Base-by-base conservation (phyloP, 2,888 invertebrate species). In the Itoplectis maculator region DNA sequence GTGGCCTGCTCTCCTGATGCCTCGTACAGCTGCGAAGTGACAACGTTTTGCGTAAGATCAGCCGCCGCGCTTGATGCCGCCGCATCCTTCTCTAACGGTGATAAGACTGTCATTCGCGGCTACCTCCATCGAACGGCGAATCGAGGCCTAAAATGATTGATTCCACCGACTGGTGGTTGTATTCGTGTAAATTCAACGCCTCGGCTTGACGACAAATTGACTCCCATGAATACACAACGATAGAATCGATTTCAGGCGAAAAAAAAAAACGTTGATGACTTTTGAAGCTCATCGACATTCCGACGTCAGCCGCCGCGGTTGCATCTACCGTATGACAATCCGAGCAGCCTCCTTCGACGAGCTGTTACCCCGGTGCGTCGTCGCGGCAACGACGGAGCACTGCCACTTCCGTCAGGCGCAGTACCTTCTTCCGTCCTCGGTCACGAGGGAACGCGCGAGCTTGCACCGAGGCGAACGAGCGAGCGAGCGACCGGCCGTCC, bases 341-440 rank as follows among this genome's bases (percentile, higher is more conserved):
- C 35, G 15, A 73, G n/a, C 37, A 51, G 29, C 35, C 83, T 83
- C 65, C 82, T 85, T 72, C 29, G 51, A 3, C 9, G 4, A 23
- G 40, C 86, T 88, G 84, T 65, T 87, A 59, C 47, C 88, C 87
- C 74, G 77, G 61, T 86, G 70, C n/a, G 49, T 40, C 15, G 78
- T 83, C 79, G 81, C 80, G 77, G 82, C 73, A 82, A 61, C 85
- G 87, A 88, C 86, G 88, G 86, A 87, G 82, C 81, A 84, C 85
- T 86, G 87, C 84, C 86, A 88, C 78, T 88, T 88, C 85, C 86
- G 86, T 85, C 84, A 79, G 85, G 85, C 85, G 84, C 86, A 84
- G 79, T 82, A 78, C 77, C 29, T 79, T 49, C 68, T 78, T 83
- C 81, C 80, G 72, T 59, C 45, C 37, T 73, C 37, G 15, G 68